Percentiles rank a stretch among this genome's conserved stretches.
Conservation (phyloP, 1,140 invertebrate genomes). For the Diorhabda sublineata region DNA sequence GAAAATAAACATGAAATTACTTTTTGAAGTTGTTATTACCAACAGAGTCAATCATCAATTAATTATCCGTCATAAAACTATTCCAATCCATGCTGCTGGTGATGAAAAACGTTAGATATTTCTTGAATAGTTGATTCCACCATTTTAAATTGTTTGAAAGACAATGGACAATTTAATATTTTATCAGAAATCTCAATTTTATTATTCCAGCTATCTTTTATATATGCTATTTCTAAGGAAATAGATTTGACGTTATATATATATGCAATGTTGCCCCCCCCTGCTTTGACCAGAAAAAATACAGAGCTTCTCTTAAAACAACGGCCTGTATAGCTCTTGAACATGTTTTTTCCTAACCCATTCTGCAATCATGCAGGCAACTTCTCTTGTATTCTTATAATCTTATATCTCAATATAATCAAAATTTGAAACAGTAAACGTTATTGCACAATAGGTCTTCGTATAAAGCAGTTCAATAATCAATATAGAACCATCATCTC, state of each 20-base stretch:
- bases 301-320: slow-evolving; percentile 1
- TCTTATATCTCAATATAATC: slow-evolving; percentile 7
- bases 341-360: neutral
- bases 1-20: too few relatives aligned
- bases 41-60: too few relatives aligned
- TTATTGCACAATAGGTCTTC: slow-evolving; percentile 7
- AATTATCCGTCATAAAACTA: too few relatives aligned
- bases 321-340: neutral
- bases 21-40: too few relatives aligned
- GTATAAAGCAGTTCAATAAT: neutral
- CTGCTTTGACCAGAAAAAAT: neutral
- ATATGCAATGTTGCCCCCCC: neutral
- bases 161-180: too few relatives aligned
- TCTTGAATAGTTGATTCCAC: neutral
- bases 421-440: slow-evolving; percentile 11
- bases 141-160: slow-evolving; percentile 3
- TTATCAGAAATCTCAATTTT: too few relatives aligned
- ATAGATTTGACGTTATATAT: neutral
- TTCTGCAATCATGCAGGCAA: slow-evolving; percentile 2
- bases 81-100: too few relatives aligned
- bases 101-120: neutral
- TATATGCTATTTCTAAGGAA: neutral
- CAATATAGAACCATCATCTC: neutral
- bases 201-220: too few relatives aligned
- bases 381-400: neutral